phyloP scores from a whole-genome alignment of 2,888 invertebrate species.

The Lucinisca nassula region DNA sequence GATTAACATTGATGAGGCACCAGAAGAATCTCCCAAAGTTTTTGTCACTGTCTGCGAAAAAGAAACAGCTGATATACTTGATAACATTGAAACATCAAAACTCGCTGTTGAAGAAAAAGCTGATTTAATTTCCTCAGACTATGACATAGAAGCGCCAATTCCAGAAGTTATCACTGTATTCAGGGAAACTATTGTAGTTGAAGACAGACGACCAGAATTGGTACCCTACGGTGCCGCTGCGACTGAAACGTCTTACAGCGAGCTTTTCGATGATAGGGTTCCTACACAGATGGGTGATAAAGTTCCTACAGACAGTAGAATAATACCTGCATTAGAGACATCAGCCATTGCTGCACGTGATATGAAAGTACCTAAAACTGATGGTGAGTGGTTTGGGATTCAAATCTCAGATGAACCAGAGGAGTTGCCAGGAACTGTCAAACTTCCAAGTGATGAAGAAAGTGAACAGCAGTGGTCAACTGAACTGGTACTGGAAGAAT shows the following conservation, averaged over 20 bases:
- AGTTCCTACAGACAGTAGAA: not conserved
- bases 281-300: slow-evolving; percentile 20
- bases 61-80: not conserved
- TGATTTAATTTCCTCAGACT: no score
- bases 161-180: not conserved
- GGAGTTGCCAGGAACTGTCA: no score
- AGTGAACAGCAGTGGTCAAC: no score
- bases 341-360: no score
- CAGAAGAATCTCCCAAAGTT: not conserved
- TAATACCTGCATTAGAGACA: no score
- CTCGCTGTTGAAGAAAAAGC: slow-evolving; percentile 8
- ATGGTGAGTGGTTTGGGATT: no score
- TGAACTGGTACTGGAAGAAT: no score
- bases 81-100: not conserved
- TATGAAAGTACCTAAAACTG: no score
- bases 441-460: no score
- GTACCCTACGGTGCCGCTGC: not conserved
- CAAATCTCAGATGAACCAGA: no score
- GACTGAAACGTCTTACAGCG: not conserved
- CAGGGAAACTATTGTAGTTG: not conserved
- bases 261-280: not conserved
- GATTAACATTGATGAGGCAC: not conserved
- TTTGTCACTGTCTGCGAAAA: not conserved
- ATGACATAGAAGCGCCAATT: not conserved
- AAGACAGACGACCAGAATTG: not conserved